phyloP scores from a whole-genome alignment of 2,797 vertebrate genomes.

The Etheostoma perlongum region DNA sequence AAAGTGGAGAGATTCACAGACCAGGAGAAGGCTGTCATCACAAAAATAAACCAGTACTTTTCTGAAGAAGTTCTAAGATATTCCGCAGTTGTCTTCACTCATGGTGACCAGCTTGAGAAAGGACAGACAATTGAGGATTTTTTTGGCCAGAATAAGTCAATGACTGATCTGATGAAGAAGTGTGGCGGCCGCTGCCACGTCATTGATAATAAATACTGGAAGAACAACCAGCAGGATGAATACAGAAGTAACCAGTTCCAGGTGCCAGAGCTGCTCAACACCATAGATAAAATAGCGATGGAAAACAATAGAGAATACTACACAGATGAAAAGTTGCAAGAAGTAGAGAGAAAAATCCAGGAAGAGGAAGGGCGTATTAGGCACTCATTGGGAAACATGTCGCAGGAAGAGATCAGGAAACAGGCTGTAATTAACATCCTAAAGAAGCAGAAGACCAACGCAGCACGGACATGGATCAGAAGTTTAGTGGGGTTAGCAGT shows the following conservation, averaged over 20 bases:
- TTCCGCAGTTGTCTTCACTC: constrained; percentile 42
- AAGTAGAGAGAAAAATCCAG: neutral
- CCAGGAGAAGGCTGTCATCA: constrained; percentile 31
- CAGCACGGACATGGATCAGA: rapidly evolving
- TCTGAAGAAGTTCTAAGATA: constrained; percentile 15
- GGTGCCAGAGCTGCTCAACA: constrained; percentile 8
- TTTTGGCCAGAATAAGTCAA: too few species aligned
- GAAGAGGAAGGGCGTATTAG: neutral
- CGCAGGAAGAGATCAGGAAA: neutral
- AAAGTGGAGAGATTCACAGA: constrained; percentile 31
- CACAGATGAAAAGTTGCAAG: neutral
- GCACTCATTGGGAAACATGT: neutral
- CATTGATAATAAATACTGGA: constrained; percentile 33
- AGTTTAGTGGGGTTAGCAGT: rapidly evolving
- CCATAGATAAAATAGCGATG: neutral
- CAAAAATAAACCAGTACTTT: constrained; percentile 24
- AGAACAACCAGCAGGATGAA: neutral
- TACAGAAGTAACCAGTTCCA: constrained; percentile 39
- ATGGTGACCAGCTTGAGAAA: constrained; percentile 59
- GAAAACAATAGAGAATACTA: constrained; percentile 3
- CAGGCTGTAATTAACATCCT: neutral
- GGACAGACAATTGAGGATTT: too few species aligned
- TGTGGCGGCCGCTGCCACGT: constrained; percentile 21
- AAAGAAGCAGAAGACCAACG: neutral
- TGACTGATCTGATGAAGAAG: constrained; percentile 14